A percentile compares a stretch with the other conserved stretches of the same genome.
Conservation (phyloP, 2,888 invertebrate species). For the Eupithecia centaureata region DNA sequence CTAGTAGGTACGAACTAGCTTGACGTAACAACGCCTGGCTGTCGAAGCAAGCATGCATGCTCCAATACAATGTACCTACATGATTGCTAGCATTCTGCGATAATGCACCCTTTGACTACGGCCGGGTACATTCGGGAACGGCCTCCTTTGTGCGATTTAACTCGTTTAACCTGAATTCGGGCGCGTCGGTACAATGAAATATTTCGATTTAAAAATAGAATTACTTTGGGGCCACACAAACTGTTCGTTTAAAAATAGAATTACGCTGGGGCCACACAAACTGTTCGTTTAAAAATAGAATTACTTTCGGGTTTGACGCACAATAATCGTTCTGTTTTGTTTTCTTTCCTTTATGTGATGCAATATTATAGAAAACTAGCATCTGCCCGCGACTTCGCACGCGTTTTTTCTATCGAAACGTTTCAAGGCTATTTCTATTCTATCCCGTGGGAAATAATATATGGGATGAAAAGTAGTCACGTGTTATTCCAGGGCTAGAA, state of each 20-base stretch:
- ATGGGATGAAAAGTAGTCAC: too few relatives aligned
- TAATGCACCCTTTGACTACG: slow-evolving; percentile 14
- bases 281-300: slow-evolving; percentile 5
- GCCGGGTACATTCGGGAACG: neutral
- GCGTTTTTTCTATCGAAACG: too few relatives aligned
- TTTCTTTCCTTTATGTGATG: neutral
- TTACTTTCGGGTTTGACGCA: neutral
- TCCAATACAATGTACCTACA: neutral
- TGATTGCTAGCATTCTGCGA: neutral
- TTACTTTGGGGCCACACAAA: neutral
- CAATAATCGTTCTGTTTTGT: neutral
- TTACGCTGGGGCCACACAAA: neutral
- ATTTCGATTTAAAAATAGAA: slow-evolving; percentile 2
- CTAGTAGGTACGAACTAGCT: neutral
- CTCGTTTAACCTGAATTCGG: slow-evolving; percentile 2
- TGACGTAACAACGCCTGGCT: neutral
- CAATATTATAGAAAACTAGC: too few relatives aligned
- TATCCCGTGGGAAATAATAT: too few relatives aligned
- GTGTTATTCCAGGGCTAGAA: too few relatives aligned
- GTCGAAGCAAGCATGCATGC: neutral
- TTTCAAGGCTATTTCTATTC: too few relatives aligned
- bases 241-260: slow-evolving; percentile 5
- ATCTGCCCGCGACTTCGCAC: too few relatives aligned
- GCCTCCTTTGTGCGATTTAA: slow-evolving; percentile 11
- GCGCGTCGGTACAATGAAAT: neutral